Base-by-base conservation (phyloP, 2,888 invertebrate genomes). In the Odontocerum albicorne region DNA sequence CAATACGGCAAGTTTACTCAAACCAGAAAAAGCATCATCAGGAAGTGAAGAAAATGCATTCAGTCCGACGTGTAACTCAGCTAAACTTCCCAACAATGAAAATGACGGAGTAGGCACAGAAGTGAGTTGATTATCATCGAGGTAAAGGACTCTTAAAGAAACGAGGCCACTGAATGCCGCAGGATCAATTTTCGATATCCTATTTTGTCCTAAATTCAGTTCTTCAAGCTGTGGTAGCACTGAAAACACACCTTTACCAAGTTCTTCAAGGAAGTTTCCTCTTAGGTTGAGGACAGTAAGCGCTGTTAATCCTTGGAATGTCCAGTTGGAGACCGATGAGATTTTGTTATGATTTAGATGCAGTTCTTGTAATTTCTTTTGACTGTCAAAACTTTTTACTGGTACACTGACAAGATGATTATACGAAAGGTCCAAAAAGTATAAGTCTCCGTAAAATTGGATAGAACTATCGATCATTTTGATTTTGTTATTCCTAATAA, bases 401-500 rank as follows among this genome's bases (percentile, higher is more conserved):
- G 90, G 91, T 65, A 93, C 88, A 66, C 84, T 90, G 56, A 92
- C 85, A 65, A 93, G 79, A 65, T 90, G 90, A 68, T 93, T 93
- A 68, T 85, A 87, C 35, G 91, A 91, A 36, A 93, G 77, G 71
- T 93, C 92, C 36, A 92, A 82, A 69, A 88, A 90, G 62, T 86
- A 87, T n/a, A 93, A 79, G 64, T 91, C 91, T 0, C 87, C 84
- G 72, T 93, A 93, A 74, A 93, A 93, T 68, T 90, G 90, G 73
- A 93, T 89, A 17, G 91, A 90, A 43, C 90, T 90, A 71, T 93
- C 92, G 63, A 93, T 89, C 12, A 89, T 90, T 70, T 90, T 91
- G 66, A 93, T 92, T 66, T 87, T 87, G 71, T 92, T 93, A 71
- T 88, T 90, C 65, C 87, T 85, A 60, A 93, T 83, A 64, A 91